Evolutionary conservation across 2,888 invertebrate species (phyloP).

Genomic region (Dryobota labecula): DNA sequence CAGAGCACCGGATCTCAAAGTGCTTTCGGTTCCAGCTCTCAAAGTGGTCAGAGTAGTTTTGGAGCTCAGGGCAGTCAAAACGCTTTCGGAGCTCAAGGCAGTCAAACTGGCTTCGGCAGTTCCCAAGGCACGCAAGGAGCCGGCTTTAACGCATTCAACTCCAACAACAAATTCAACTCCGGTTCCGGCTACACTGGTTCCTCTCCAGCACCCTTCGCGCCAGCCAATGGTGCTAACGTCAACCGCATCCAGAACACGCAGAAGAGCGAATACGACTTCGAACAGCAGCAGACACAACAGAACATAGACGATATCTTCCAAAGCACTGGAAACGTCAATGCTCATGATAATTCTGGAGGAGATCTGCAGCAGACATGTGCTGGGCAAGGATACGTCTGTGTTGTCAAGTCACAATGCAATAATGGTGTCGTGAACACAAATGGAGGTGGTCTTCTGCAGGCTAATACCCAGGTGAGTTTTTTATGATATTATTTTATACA

Average conservation of each 20-base stretch:
- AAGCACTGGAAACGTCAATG: constrained; percentile 79
- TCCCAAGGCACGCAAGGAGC: constrained; percentile 39
- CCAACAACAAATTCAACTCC: constrained; percentile 69
- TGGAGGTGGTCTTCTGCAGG: constrained; percentile 86
- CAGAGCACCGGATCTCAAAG: constrained; percentile 58
- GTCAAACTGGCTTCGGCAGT: constrained; percentile 9
- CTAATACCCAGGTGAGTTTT: constrained; percentile 90
- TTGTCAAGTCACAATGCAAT: constrained; percentile 90
- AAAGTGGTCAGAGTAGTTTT: constrained; percentile 44
- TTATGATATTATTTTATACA: background rate
- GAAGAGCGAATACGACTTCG: constrained; percentile 79
- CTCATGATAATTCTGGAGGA: constrained; percentile 76
- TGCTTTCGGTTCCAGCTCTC: constrained; percentile 20
- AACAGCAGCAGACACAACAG: constrained; percentile 80
- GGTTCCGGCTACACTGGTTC: constrained; percentile 81
- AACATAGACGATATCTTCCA: constrained; percentile 82
- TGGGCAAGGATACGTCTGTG: constrained; percentile 91
- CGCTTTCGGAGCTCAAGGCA: constrained; percentile 26
- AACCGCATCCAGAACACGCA: constrained; percentile 82
- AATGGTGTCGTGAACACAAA: constrained; percentile 91
- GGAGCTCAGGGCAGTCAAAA: constrained; percentile 18
- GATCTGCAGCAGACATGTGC: constrained; percentile 89
- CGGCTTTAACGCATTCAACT: constrained; percentile 60
- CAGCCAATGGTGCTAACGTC: constrained; percentile 78
- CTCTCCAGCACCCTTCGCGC: constrained; percentile 82